A percentile compares a stretch with the other conserved stretches of the same genome.
These are phyloP conservation scores for Artemisiospiza belli DNA, from an alignment of 2,113 vertebrate genomes.

Conservation along the genomic window DNA sequence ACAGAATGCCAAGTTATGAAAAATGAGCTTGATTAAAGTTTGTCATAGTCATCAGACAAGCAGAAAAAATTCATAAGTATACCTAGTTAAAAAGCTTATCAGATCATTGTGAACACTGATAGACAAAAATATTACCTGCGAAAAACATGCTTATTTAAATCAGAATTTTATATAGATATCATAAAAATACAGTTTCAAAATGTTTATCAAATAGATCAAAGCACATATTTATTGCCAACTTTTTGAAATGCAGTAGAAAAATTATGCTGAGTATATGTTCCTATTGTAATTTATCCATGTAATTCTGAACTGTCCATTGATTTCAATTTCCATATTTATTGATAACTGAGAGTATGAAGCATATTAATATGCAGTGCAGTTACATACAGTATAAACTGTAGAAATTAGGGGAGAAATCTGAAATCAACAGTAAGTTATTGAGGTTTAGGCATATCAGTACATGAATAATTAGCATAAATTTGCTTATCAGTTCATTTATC, in stretches of 20 bases:
- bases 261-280: background rate
- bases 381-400: background rate
- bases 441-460: background rate
- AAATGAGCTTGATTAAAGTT: background rate
- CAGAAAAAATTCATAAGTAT: background rate
- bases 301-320: background rate
- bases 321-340: background rate
- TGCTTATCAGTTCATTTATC: background rate
- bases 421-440: background rate
- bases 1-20: background rate
- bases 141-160: background rate
- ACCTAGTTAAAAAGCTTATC: background rate
- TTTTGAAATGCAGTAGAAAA: background rate
- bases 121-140: background rate
- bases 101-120: background rate
- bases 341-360: background rate
- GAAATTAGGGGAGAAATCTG: background rate
- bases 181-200: background rate
- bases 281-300: background rate
- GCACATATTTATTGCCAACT: background rate
- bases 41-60: background rate
- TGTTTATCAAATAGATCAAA: background rate
- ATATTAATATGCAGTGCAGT: background rate
- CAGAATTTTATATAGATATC: background rate
- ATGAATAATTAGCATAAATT: background rate